These are phyloP conservation scores for Melanostoma scalare DNA, from an alignment of 2,888 invertebrate species.

Conservation along the genomic window DNA sequence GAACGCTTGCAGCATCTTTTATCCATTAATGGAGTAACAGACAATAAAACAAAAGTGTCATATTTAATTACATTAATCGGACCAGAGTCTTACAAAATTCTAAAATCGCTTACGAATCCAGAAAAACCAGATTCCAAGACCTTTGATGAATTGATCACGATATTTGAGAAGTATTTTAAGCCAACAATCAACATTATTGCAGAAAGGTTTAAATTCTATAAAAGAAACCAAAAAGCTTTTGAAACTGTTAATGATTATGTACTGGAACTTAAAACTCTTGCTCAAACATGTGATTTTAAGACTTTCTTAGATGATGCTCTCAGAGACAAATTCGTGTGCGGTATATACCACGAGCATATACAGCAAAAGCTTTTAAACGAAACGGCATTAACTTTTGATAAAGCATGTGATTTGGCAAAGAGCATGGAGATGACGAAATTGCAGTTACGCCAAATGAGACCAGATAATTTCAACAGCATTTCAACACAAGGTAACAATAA, in stretches of 20 bases:
- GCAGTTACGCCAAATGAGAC: too few species aligned
- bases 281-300: not conserved
- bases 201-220: too few species aligned
- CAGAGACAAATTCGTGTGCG: too few species aligned
- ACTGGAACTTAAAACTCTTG: too few species aligned
- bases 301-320: not conserved
- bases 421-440: too few species aligned
- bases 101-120: constrained; percentile 23
- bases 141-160: constrained; percentile 13
- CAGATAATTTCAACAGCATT: too few species aligned
- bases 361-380: too few species aligned
- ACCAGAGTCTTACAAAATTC: constrained; percentile 28
- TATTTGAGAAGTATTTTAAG: constrained; percentile 32
- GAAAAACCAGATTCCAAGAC: constrained; percentile 28
- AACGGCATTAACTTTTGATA: too few species aligned
- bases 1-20: constrained; percentile 37
- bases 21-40: constrained; percentile 19
- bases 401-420: not conserved
- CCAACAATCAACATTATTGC: constrained; percentile 9
- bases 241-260: too few species aligned
- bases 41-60: constrained; percentile 24
- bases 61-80: constrained; percentile 44
- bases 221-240: too few species aligned
- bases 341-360: not conserved
- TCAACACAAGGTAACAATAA: too few species aligned